A percentile compares a stretch with the other conserved stretches of the same genome.
phyloP scores from a whole-genome alignment of 2,113 vertebrate genomes.

The Chamaea fasciata region DNA sequence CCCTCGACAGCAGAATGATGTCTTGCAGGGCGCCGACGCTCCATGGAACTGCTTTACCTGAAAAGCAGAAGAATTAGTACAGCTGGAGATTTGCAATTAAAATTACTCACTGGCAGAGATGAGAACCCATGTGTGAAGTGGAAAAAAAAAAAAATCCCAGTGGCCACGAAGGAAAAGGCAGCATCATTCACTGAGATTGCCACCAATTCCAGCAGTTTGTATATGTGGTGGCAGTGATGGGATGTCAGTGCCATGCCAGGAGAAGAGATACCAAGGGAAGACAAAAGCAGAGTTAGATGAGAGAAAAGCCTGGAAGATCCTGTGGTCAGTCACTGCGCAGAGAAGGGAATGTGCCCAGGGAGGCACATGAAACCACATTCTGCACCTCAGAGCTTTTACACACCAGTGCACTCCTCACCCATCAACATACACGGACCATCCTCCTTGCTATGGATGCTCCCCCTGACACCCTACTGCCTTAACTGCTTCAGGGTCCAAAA shows the following conservation, averaged over 20 bases:
- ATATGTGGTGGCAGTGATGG: neutral
- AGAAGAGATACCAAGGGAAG: neutral
- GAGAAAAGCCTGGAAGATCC: neutral
- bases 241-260: neutral
- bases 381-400: neutral
- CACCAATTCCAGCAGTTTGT: neutral
- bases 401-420: neutral
- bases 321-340: neutral
- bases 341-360: neutral
- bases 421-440: neutral
- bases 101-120: neutral
- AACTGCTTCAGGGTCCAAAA: neutral
- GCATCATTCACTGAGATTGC: neutral
- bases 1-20: slow-evolving; percentile 12
- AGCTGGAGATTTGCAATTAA: neutral
- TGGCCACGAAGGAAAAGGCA: neutral
- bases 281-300: neutral
- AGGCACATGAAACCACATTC: neutral
- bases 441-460: neutral
- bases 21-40: neutral
- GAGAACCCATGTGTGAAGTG: neutral
- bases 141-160: neutral
- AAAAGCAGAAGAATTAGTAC: slow-evolving; percentile 21
- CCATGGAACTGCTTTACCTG: slow-evolving; percentile 59
- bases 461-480: neutral